Evolutionary conservation across 2,888 invertebrate genomes (phyloP), one percentile per base, ranked within the genome.

Genomic region (Xestia xanthographa): DNA sequence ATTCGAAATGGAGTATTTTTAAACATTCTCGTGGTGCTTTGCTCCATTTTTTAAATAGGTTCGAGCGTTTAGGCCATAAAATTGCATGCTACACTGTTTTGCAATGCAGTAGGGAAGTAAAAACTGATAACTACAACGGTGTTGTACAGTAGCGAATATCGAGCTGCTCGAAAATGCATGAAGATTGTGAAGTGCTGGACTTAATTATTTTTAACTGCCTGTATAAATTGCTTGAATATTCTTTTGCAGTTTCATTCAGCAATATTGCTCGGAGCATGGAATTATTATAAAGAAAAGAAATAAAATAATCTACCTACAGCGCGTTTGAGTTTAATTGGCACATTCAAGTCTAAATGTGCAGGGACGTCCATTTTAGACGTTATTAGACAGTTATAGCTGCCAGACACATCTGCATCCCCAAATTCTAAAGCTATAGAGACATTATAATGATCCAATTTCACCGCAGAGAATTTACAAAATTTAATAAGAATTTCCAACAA

Each of bases 401-500:
- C 50, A 53, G 58, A 43, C n/a, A 56, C 75, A 82, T 82, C 41
- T 69, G 60, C 66, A 79, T 62, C 45, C 41, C 34, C 26, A 66
- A 82, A 71, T 73, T 74, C 62, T 62, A 69, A 73, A 56, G 65
- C 73, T 62, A 69, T 82, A 73, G 53, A 85, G 53, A 71, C 85
- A 78, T 68, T 66, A 79, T 70, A 72, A 83, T 50, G 45, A 67
- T 80, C 77, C 75, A 85, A 83, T 82, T 78, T 83, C 72, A 75
- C 67, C 72, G 67, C 72, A 77, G 71, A 82, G 82, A 87, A 87
- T 89, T 85, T 86, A 77, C 77, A 91, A 82, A 86, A 75, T 77
- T 81, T 85, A 90, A 91, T 91, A 92, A 91, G 91, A 89, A 91
- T 87, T 87, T 90, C 87, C 88, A 86, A 89, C 89, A 90, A 92